phyloP scores from a whole-genome alignment of 1,140 invertebrate genomes.

The Aporrectodea caliginosa region DNA sequence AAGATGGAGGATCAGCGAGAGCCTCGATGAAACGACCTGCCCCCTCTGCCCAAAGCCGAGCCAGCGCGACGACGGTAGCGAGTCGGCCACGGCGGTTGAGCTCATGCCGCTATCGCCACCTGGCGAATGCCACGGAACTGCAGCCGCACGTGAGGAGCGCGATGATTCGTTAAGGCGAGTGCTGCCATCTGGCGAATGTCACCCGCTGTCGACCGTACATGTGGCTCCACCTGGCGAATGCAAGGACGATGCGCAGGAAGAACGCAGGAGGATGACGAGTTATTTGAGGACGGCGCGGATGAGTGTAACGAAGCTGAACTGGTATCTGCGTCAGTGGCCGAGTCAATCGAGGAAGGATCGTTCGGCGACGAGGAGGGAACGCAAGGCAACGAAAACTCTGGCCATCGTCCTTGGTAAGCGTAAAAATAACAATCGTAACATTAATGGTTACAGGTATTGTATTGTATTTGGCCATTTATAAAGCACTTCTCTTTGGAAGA shows the following conservation, averaged over 20 bases:
- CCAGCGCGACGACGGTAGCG: not conserved
- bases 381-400: slow-evolving; percentile 16
- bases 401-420: slow-evolving; percentile 17
- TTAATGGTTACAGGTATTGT: too few relatives aligned
- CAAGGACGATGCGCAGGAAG: not conserved
- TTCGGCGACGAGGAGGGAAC: slow-evolving; percentile 13
- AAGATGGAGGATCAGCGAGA: not conserved
- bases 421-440: too few relatives aligned
- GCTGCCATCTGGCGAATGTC: not conserved
- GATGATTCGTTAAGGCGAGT: not conserved
- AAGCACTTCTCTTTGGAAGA: too few relatives aligned
- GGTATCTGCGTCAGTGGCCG: not conserved
- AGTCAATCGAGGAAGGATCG: slow-evolving; percentile 5
- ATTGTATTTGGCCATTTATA: too few relatives aligned
- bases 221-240: too few relatives aligned
- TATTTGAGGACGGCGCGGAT: not conserved
- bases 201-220: not conserved
- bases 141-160: not conserved
- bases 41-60: not conserved
- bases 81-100: not conserved
- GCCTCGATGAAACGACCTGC: not conserved
- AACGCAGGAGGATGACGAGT: not conserved
- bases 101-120: not conserved
- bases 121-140: not conserved
- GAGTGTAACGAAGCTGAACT: not conserved